These are phyloP conservation scores for Theonella swinhoei DNA, from an alignment of 37 sponge, comb jelly and placozoan genomes.

Conservation along the genomic window DNA sequence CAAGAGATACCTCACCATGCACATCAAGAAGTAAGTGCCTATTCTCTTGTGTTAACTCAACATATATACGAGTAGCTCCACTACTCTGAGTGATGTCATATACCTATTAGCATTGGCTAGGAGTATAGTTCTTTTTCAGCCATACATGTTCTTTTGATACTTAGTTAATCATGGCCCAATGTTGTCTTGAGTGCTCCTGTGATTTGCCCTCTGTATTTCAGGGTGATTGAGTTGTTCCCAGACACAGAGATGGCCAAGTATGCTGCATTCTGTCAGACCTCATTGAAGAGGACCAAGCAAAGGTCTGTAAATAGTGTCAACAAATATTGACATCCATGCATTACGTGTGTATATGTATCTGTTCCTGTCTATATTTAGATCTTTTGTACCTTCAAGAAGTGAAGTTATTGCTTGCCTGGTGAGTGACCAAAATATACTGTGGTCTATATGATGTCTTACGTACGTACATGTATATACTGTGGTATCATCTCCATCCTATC, in stretches of 20 bases:
- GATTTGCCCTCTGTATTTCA: slow-evolving; percentile 2
- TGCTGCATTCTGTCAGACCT: slow-evolving; percentile 72
- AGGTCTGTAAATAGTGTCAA: slow-evolving; percentile 13
- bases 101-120: too few relatives aligned
- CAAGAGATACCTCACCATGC: slow-evolving; percentile 84
- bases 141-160: too few relatives aligned
- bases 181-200: too few relatives aligned
- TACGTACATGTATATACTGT: not conserved
- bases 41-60: not conserved
- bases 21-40: slow-evolving; percentile 67
- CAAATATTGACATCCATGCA: not conserved
- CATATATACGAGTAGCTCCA: too few relatives aligned
- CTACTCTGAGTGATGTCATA: too few relatives aligned
- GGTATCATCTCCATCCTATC: not conserved
- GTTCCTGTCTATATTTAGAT: slow-evolving; percentile 31
- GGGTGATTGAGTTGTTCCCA: slow-evolving; percentile 67
- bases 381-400: slow-evolving; percentile 71
- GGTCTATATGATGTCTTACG: not conserved
- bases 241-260: slow-evolving; percentile 86
- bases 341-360: not conserved
- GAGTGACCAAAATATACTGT: slow-evolving; percentile 1
- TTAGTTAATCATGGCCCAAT: too few relatives aligned
- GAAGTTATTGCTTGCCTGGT: slow-evolving; percentile 87
- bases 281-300: slow-evolving; percentile 64
- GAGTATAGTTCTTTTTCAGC: too few relatives aligned